Conservation (phyloP, 2,797 vertebrate species). For the Peromyscus nudipes region DNA sequence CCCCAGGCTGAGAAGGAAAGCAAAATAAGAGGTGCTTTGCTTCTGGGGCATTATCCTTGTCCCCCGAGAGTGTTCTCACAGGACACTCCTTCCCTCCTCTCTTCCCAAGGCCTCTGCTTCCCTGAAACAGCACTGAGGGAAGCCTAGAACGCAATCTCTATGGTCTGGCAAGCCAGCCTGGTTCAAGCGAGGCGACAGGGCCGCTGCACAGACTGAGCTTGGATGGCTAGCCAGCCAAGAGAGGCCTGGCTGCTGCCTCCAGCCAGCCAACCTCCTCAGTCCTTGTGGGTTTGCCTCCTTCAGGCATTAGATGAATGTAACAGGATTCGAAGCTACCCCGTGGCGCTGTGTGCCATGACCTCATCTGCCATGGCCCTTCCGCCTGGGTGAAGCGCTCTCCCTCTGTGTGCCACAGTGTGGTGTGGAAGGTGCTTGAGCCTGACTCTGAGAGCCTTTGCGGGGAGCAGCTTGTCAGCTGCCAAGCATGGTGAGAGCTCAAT, state of each 20-base stretch:
- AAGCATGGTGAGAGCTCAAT: neutral
- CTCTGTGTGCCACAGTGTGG: neutral
- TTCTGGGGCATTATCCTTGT: neutral
- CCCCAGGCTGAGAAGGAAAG: neutral
- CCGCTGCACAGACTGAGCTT: neutral
- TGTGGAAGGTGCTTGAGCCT: neutral
- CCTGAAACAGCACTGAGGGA: neutral
- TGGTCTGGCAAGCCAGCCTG: slow-evolving; percentile 3
- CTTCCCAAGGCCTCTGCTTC: neutral
- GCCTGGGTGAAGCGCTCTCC: neutral
- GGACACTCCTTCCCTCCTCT: neutral
- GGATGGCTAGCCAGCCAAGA: neutral
- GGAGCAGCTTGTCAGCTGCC: neutral
- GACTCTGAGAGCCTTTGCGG: neutral
- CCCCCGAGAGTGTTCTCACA: neutral
- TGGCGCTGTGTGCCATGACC: slow-evolving; percentile 49
- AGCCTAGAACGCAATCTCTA: neutral
- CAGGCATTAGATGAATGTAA: slow-evolving; percentile 59
- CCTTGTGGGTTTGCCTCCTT: slow-evolving; percentile 71
- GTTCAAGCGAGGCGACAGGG: slow-evolving; percentile 62
- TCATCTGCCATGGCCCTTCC: neutral
- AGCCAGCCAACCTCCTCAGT: slow-evolving; percentile 17
- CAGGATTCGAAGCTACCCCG: slow-evolving; percentile 31
- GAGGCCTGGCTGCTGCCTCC: neutral
- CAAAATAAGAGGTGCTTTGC: neutral